Evolutionary conservation across 2,888 invertebrate species (phyloP), one percentile per base, ranked within the genome.

Genomic region (Nasonia oneida): DNA sequence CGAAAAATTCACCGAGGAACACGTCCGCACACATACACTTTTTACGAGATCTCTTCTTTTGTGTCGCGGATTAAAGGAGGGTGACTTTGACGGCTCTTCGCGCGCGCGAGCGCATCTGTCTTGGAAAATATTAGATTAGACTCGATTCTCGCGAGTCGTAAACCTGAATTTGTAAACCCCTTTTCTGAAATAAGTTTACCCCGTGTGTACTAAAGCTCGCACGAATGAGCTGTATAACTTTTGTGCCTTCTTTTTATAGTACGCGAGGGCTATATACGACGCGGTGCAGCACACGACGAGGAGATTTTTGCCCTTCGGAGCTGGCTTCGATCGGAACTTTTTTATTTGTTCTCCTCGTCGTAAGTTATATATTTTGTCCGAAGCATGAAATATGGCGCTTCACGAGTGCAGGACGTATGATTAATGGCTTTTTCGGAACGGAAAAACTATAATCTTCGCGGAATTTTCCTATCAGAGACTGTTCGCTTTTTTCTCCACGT

Each of bases 351-450:
- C 10, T 33, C 67, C 67, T 29, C n/a, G 33, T 12, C 67, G 67
- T 67, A 67, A 67, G 33, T 67, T 67, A 67, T 64, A 64, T 67
- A 67, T 67, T 67, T 67, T 67, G 33, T 67, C 33, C 67, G 67
- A 67, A 67, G 67, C 29, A 67, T 67, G 67, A 67, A 67, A 67
- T 67, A 67, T 67, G 67, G 67, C 33, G 33, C 14, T 67, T 29
- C 67, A 23, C 14, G 15, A 33, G 67, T 67, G 33, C 15, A 67
- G 33, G 29, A 10, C 12, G 29, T 47, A 12, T 67, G 67, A 67
- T 67, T 29, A 67, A 67, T 67, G 67, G 67, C 1, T 29, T 67
- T 29, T n/a, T 29, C 10, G 33, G 33, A 29, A 33, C 33, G 67
- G 67, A 67, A 29, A 67, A 67, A 67, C 67, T 67, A 47, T 47